phyloP scores from a whole-genome alignment of 2,888 invertebrate genomes.

The Drosophila neotestacea region DNA sequence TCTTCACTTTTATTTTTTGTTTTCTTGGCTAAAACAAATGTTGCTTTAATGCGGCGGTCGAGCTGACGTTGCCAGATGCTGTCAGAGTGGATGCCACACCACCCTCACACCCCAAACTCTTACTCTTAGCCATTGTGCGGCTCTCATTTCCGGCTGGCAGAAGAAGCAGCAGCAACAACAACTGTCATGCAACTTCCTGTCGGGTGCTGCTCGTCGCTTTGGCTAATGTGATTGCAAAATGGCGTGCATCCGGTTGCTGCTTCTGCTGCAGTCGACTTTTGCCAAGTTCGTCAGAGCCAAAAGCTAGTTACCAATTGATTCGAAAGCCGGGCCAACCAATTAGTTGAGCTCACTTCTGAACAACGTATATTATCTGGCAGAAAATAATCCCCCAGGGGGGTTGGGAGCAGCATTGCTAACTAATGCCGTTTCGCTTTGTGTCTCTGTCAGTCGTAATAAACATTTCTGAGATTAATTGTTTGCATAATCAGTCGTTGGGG shows the following conservation, averaged over 20 bases:
- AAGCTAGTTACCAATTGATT: slow-evolving; percentile 61
- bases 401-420: slow-evolving; percentile 30
- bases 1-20: neutral
- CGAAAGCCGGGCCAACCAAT: slow-evolving; percentile 56
- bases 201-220: slow-evolving; percentile 26
- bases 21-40: slow-evolving; percentile 69
- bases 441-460: slow-evolving; percentile 53
- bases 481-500: slow-evolving; percentile 65
- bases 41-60: slow-evolving; percentile 77
- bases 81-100: slow-evolving; percentile 11
- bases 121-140: slow-evolving; percentile 34
- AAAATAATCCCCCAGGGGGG: slow-evolving; percentile 32
- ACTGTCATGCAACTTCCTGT: slow-evolving; percentile 61
- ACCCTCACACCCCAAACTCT: slow-evolving; percentile 12
- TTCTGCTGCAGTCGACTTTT: slow-evolving; percentile 37
- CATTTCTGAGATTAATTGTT: slow-evolving; percentile 73
- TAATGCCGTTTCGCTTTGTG: slow-evolving; percentile 35
- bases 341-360: slow-evolving; percentile 35
- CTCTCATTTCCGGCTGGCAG: slow-evolving; percentile 65
- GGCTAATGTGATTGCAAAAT: slow-evolving; percentile 77
- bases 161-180: slow-evolving; percentile 21
- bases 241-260: slow-evolving; percentile 61
- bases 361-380: slow-evolving; percentile 22
- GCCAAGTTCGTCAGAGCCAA: slow-evolving; percentile 13
- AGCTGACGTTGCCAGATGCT: slow-evolving; percentile 42